phyloP scores from a whole-genome alignment of 2,113 vertebrate genomes.

The Leiothrix lutea region DNA sequence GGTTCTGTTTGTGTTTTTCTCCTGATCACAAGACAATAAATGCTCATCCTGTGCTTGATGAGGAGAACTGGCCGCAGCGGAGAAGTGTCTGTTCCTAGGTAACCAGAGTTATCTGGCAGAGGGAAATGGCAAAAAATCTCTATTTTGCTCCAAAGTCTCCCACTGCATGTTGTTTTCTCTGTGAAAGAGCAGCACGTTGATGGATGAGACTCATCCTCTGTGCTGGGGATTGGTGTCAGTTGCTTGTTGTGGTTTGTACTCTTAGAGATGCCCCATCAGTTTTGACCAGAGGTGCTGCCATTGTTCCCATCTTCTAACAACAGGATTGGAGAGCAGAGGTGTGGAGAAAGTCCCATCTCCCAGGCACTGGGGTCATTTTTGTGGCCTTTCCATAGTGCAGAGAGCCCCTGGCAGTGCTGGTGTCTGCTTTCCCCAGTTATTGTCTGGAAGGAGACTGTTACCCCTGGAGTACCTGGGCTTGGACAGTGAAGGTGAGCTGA shows the following conservation, averaged over 20 bases:
- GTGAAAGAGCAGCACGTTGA: neutral
- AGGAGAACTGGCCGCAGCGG: neutral
- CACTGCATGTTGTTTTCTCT: neutral
- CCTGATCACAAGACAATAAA: constrained; percentile 59
- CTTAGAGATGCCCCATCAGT: neutral
- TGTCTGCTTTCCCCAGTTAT: neutral
- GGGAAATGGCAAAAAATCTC: neutral
- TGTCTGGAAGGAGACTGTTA: neutral
- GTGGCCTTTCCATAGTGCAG: neutral
- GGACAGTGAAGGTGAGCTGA: neutral
- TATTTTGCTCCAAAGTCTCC: neutral
- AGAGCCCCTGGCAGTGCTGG: neutral
- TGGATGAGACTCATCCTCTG: neutral
- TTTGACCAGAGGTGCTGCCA: neutral
- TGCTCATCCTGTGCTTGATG: constrained; percentile 53
- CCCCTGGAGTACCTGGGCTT: neutral
- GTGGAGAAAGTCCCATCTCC: neutral
- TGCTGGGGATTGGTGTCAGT: neutral
- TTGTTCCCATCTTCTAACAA: neutral
- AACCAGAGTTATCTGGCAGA: neutral
- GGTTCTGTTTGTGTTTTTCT: constrained; percentile 5
- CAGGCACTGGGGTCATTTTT: neutral
- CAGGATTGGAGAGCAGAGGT: neutral
- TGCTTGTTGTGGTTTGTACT: neutral
- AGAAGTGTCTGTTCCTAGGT: constrained; percentile 50